Evolutionary conservation across 2,113 vertebrate species (phyloP), one percentile per base, ranked within the genome.

Genomic region (Pipra filicauda): DNA sequence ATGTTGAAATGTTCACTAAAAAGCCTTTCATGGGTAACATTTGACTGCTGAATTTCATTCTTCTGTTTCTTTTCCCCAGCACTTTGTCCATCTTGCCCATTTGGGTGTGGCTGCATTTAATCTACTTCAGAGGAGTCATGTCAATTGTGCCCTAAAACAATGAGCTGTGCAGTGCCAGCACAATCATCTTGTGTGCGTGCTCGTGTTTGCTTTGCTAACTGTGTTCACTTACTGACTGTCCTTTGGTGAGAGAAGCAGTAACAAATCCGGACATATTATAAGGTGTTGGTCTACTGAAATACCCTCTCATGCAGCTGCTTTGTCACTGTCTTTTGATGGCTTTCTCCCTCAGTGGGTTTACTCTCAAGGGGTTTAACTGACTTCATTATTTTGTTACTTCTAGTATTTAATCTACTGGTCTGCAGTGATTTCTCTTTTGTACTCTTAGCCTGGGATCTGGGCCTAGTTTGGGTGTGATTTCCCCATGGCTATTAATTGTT

Each of bases 71-170:
- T 93, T 84, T 89, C 67, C 27, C 8, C 59, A 83, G 48, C 44
- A 66, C 74, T 93, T 91, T 91, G 88, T 89, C 81, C 46, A 17
- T 85, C 64, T 77, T 71, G 43, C 80, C 64, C 67, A 28, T 79
- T 85, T 66, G 67, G 21, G 58, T 59, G 71, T 54, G 93, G 78
- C 71, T 96, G 87, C 54, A 24, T 83, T 95, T 75, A 46, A 83
- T 94, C 76, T 88, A 41, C 71, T 46, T 12, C 54, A 46, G 30
- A 43, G 64, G 71, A 82, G 44, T 35, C 2, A 4, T 65, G 43
- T 79, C 46, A 30, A 2, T 55, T 88, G 66, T 93, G 78, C 41
- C 67, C 82, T 85, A 7, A 77, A 83, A 73, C 90, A 85, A 89
- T 80, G 75, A 88, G 58, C 71, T 73, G 41, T 51, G 66, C 81